A percentile compares a stretch with the other conserved stretches of the same genome.
phyloP scores from a whole-genome alignment of 1,140 invertebrate species.

The Drosophila murphyi region DNA sequence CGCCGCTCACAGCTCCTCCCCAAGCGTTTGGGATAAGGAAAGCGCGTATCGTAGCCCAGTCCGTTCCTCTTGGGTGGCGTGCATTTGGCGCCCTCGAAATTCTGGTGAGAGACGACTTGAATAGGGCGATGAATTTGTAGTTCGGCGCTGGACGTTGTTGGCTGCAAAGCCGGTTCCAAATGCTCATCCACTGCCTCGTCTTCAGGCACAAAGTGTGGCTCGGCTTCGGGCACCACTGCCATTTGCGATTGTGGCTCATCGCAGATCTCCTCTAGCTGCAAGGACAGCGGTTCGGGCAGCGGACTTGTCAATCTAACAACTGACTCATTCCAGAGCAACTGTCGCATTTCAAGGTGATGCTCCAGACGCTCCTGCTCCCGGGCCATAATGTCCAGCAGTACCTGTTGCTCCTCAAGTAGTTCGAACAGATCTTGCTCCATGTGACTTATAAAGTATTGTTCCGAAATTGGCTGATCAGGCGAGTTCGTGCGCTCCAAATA shows the following conservation, averaged over 20 bases:
- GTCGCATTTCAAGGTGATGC: constrained; percentile 13
- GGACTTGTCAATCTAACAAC: neutral
- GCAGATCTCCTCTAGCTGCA: neutral
- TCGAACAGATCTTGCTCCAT: constrained; percentile 32
- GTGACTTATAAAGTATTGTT: neutral
- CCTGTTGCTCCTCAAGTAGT: constrained; percentile 50
- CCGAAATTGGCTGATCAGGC: constrained; percentile 19
- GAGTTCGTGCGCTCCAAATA: constrained; percentile 9
- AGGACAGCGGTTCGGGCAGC: neutral
- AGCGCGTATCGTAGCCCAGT: constrained; percentile 53
- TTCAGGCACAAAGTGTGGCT: neutral
- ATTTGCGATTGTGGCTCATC: neutral
- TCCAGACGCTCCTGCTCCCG: constrained; percentile 32
- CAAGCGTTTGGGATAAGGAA: constrained; percentile 45
- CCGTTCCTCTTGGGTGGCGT: constrained; percentile 28
- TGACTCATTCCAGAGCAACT: neutral
- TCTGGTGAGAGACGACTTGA: neutral
- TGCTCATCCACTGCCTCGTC: neutral
- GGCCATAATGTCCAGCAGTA: constrained; percentile 18
- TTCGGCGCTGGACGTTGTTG: neutral
- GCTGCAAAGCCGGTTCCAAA: neutral
- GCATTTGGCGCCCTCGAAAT: constrained; percentile 13
- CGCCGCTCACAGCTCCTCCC: constrained; percentile 25
- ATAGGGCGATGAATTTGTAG: neutral
- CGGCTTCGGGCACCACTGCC: neutral